Evolutionary conservation across 2,888 invertebrate genomes (phyloP), one percentile per base, ranked within the genome.

Genomic region (Thysanoteuthis rhombus): DNA sequence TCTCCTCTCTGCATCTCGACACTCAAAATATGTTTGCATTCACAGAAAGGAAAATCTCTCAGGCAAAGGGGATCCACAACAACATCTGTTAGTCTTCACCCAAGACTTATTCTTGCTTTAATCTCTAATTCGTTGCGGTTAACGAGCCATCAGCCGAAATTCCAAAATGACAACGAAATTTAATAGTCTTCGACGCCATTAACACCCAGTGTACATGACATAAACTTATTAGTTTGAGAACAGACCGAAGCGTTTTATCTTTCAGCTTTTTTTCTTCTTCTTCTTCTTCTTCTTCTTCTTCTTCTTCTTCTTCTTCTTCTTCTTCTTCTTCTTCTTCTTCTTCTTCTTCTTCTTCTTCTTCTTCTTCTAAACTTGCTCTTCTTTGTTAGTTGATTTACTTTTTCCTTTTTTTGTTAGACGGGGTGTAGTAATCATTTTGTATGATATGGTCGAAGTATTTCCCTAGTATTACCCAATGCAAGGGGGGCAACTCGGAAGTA

Each of bases 61-160:
- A 75, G 75, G n/a, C 75, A 75, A 75, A 75, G n/a, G 75, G 12
- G 75, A 75, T 75, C 75, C n/a, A 8, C 75, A 16, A 8, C 75
- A 16, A 75, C 75, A 75, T 75, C 75, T 75, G 75, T 75, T 75
- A 75, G n/a, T 75, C 75, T n/a, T 75, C 75, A 75, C n/a, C 36
- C 16, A 36, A 25, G n/a, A 10, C n/a, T 75, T 32, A 75, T 75
- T 75, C 10, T 75, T 75, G 75, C 36, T 75, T 75, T 75, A 75
- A 75, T 75, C 75, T 75, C 75, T 75, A 75, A 75, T 75, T 75
- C 75, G 75, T 75, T 75, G 75, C 75, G 75, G 75, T n/a, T 75
- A 75, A 75, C 75, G 75, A 75, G 75, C 75, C n/a, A n/a, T 75
- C 75, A 75, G 36, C n/a, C 19, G 16, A 36, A 75, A 75, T 75